Percentiles rank a stretch among this genome's conserved stretches.
Conservation (phyloP, 2,113 vertebrate species). For the Clarias batrachus region DNA sequence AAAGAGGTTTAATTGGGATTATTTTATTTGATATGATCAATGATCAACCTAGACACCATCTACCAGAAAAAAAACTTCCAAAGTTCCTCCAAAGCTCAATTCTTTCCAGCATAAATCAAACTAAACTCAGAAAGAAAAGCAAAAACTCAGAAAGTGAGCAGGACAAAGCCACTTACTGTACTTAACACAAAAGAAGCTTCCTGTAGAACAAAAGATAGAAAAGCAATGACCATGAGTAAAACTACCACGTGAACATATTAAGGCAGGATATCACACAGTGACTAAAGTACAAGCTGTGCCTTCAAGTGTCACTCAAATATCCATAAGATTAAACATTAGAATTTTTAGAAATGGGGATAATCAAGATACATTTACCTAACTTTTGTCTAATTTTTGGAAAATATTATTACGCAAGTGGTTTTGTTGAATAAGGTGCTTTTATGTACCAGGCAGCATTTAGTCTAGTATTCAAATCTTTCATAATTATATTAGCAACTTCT, state of each 20-base stretch:
- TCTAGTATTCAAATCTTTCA: neutral
- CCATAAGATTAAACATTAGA: neutral
- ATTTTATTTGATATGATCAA: conserved; percentile 29
- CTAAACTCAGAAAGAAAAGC: neutral
- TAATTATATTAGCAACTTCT: neutral
- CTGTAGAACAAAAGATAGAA: neutral
- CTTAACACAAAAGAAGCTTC: neutral
- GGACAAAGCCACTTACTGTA: neutral
- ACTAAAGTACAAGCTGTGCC: neutral
- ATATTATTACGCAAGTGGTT: neutral
- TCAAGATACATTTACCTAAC: neutral
- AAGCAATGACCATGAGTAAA: neutral
- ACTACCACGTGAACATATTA: neutral
- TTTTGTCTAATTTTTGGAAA: neutral
- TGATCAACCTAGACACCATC: neutral
- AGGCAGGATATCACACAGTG: neutral
- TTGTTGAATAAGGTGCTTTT: neutral
- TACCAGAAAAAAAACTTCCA: neutral
- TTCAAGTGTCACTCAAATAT: neutral
- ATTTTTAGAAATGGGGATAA: neutral
- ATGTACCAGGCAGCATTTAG: neutral
- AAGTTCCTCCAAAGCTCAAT: neutral
- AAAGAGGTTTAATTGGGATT: neutral
- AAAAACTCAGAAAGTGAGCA: neutral
- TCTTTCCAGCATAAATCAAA: neutral